Conservation (phyloP, 2,113 vertebrate genomes). For the Scomber japonicus region DNA sequence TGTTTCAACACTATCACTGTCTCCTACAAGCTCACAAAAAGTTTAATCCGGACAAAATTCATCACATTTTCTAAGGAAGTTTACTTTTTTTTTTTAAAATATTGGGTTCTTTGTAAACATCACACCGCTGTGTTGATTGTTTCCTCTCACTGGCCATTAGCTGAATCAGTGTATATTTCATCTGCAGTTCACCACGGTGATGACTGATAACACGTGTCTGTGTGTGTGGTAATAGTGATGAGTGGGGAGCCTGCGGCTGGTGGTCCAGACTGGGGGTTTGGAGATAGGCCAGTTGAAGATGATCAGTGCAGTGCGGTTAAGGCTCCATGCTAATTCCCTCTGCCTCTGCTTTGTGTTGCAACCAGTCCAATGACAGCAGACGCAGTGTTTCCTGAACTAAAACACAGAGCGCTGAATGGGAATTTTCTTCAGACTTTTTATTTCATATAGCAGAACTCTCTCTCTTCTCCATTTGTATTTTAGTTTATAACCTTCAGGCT, state of each 20-base stretch:
- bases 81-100: background rate
- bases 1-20: background rate
- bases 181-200: conserved; percentile 27
- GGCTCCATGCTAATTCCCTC: conserved; percentile 50
- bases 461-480: conserved; percentile 7
- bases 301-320: conserved; percentile 52
- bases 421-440: background rate
- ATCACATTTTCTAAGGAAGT: background rate
- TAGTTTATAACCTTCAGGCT: background rate
- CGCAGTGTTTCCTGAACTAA: conserved; percentile 15
- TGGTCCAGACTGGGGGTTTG: conserved; percentile 64
- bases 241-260: conserved; percentile 53
- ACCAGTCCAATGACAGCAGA: conserved; percentile 35
- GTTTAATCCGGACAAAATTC: background rate
- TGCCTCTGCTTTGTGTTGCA: conserved; percentile 69
- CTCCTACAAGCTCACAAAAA: background rate
- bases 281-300: conserved; percentile 47
- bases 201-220: conserved; percentile 47
- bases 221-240: conserved; percentile 47
- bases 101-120: background rate
- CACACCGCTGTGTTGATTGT: background rate
- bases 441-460: conserved; percentile 1
- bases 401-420: background rate
- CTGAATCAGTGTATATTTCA: conserved; percentile 21
- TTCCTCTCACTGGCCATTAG: background rate